phyloP scores from a whole-genome alignment of 30 jellyfish, hydroid and myxozoan genomes.

The Rhopilema esculentum region DNA sequence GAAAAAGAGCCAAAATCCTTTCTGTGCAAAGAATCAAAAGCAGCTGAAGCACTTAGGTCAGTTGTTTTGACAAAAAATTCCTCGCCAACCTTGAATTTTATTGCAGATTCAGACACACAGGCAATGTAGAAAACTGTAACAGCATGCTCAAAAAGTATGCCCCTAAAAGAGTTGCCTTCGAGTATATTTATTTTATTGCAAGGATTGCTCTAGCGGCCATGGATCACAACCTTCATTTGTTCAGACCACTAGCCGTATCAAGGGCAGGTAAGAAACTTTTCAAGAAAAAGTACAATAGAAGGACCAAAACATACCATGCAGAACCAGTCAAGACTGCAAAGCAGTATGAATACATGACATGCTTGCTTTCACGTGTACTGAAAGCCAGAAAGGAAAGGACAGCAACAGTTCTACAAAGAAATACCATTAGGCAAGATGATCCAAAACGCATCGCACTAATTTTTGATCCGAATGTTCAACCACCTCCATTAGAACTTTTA shows the following conservation, averaged over 20 bases:
- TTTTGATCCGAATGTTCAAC: constrained; percentile 4
- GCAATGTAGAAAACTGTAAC: constrained; percentile 43
- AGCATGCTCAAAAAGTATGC: constrained; percentile 47
- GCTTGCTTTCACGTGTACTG: neutral
- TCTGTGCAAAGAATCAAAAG: constrained; percentile 13
- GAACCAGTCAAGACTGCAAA: constrained; percentile 15
- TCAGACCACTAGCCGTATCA: neutral
- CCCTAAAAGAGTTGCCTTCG: constrained; percentile 45
- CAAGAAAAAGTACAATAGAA: constrained; percentile 21
- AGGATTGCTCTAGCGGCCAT: constrained; percentile 19
- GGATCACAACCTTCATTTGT: constrained; percentile 22
- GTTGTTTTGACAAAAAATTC: constrained; percentile 50
- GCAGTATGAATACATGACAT: neutral
- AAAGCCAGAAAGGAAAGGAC: constrained; percentile 3
- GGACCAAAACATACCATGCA: constrained; percentile 19
- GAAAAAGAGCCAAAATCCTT: neutral
- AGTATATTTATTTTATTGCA: constrained; percentile 6
- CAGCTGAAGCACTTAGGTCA: constrained; percentile 29
- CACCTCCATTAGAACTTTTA: constrained; percentile 6
- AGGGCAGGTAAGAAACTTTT: neutral
- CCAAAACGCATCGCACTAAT: constrained; percentile 41
- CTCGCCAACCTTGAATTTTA: constrained; percentile 21
- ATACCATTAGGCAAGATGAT: neutral
- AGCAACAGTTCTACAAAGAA: neutral
- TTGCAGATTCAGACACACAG: constrained; percentile 38